phyloP scores from a whole-genome alignment of 2,888 invertebrate species.

The Coenonympha glycerion region DNA sequence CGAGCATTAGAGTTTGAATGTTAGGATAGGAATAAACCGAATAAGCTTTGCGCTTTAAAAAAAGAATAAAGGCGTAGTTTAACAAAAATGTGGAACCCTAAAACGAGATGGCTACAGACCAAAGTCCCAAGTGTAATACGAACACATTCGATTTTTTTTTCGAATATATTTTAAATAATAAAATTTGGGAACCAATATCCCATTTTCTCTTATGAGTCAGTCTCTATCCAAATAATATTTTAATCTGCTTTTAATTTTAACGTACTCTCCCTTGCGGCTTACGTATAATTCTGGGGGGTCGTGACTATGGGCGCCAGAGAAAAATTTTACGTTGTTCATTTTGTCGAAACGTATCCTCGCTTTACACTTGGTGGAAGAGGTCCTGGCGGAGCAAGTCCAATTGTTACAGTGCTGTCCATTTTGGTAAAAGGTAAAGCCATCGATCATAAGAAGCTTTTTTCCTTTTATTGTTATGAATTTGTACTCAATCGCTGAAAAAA shows the following conservation, averaged over 20 bases:
- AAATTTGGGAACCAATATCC: too few species aligned
- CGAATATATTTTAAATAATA: too few species aligned
- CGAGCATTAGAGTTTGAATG: too few species aligned
- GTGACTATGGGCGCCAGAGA: slow-evolving; percentile 29
- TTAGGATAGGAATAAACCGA: too few species aligned
- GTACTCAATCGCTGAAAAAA: slow-evolving; percentile 22
- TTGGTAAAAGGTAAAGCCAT: slow-evolving; percentile 23
- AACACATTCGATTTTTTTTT: neutral
- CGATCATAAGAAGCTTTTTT: slow-evolving; percentile 21
- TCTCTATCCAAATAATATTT: too few species aligned
- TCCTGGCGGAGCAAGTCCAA: slow-evolving; percentile 23
- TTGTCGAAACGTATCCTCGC: slow-evolving; percentile 19
- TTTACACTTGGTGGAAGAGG: slow-evolving; percentile 19
- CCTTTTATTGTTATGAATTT: slow-evolving; percentile 16
- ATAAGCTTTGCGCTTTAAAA: too few species aligned
- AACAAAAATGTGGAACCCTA: too few species aligned
- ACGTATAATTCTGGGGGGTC: slow-evolving; percentile 18
- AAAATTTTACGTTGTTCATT: slow-evolving; percentile 17
- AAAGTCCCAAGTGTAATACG: too few species aligned
- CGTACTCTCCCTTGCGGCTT: neutral
- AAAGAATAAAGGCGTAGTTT: too few species aligned
- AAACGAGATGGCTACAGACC: too few species aligned
- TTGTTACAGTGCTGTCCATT: slow-evolving; percentile 3
- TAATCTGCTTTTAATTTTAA: slow-evolving; percentile 1
- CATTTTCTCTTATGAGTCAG: too few species aligned